A percentile compares a stretch with the other conserved stretches of the same genome.
Evolutionary conservation across 2,888 invertebrate species (phyloP).

Genomic region (Drosophila melanocephala): DNA sequence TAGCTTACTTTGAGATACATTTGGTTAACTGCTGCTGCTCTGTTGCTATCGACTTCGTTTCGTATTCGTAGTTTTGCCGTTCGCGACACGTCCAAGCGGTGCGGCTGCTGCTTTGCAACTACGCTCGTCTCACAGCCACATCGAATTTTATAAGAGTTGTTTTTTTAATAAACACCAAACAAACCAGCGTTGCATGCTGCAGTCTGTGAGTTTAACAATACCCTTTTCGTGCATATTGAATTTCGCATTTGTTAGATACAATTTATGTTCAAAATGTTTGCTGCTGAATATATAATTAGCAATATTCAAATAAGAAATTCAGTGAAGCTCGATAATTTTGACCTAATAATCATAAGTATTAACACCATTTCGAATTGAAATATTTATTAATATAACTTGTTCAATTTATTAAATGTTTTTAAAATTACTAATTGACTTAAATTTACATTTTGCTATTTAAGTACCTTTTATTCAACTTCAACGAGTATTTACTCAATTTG

Average conservation of each 20-base stretch:
- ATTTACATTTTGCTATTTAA: neutral
- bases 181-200: conserved; percentile 17
- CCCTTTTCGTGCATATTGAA: conserved; percentile 20
- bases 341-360: neutral
- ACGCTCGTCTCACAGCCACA: conserved; percentile 63
- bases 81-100: conserved; percentile 72
- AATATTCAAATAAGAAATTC: neutral
- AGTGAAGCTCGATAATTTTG: neutral
- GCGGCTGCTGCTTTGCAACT: conserved; percentile 69
- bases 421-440: neutral
- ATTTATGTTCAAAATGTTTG: neutral
- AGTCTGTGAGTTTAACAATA: conserved; percentile 14
- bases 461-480: neutral
- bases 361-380: neutral
- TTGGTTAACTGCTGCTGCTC: conserved; percentile 21
- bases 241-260: neutral
- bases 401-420: neutral
- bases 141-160: conserved; percentile 72
- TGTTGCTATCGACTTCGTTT: conserved; percentile 13
- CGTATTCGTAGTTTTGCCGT: conserved; percentile 17
- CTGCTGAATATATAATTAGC: neutral
- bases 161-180: conserved; percentile 26
- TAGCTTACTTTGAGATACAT: conserved; percentile 68
- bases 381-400: neutral
- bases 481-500: neutral